phyloP scores from a whole-genome alignment of 1,140 invertebrate genomes.

The Bombus vancouverensis region DNA sequence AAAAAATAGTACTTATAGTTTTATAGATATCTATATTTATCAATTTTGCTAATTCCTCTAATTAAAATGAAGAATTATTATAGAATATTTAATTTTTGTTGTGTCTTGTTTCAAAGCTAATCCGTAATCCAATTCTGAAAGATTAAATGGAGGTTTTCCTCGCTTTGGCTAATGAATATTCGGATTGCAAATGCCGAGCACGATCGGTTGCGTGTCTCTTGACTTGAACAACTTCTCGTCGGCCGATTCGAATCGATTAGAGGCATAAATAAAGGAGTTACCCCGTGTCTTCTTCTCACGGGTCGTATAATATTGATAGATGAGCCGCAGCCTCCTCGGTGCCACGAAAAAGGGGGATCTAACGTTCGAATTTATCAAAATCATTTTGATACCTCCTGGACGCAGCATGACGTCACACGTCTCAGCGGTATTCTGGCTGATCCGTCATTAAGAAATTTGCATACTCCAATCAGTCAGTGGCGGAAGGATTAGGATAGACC shows the following conservation, averaged over 20 bases:
- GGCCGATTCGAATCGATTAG: constrained; percentile 62
- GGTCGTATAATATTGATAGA: constrained; percentile 76
- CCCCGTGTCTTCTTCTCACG: constrained; percentile 63
- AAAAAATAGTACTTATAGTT: too few species aligned
- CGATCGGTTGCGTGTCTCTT: background rate
- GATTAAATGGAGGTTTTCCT: background rate
- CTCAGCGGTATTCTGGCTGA: constrained; percentile 62
- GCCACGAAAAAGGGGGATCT: constrained; percentile 56
- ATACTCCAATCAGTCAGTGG: constrained; percentile 75
- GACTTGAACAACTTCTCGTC: constrained; percentile 13
- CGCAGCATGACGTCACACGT: constrained; percentile 76
- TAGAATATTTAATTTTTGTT: background rate
- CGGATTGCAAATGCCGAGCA: background rate
- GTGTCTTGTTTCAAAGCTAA: background rate
- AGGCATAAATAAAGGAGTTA: constrained; percentile 57
- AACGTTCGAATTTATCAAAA: constrained; percentile 75
- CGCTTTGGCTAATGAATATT: background rate
- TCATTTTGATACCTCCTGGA: constrained; percentile 70
- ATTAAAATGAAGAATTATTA: too few species aligned
- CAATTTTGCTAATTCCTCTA: too few species aligned
- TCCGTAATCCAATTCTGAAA: background rate
- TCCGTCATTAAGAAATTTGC: constrained; percentile 78
- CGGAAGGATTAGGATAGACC: constrained; percentile 45
- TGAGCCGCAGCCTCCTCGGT: constrained; percentile 64
- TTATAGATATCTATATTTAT: too few species aligned